These are phyloP conservation scores for Rhodophaea formosa DNA, from an alignment of 2,888 invertebrate genomes.

Conservation along the genomic window DNA sequence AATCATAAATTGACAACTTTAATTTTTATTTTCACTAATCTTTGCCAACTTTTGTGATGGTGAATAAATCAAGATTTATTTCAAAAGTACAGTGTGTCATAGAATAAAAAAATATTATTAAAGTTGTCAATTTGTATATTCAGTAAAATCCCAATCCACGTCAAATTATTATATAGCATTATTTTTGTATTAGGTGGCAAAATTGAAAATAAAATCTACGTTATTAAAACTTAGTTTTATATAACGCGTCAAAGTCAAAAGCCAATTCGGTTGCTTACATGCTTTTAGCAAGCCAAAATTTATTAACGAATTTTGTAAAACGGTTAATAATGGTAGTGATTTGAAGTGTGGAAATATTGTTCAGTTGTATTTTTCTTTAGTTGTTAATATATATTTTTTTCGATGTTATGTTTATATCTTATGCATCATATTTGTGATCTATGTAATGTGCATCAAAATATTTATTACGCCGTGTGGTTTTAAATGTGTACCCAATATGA, in stretches of 20 bases:
- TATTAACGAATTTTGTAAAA: neutral
- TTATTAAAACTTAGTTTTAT: constrained; percentile 6
- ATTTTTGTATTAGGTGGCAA: neutral
- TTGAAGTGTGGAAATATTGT: neutral
- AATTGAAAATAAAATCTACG: neutral
- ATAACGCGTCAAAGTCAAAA: constrained; percentile 2
- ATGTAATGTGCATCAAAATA: neutral
- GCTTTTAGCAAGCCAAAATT: neutral
- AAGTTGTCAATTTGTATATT: neutral
- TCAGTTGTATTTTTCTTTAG: neutral
- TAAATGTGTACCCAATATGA: neutral
- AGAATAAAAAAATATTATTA: neutral
- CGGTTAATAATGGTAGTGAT: neutral
- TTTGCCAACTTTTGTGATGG: no score
- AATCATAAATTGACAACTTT: neutral
- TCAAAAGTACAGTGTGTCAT: no score
- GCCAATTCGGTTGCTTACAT: constrained; percentile 7
- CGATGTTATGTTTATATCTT: neutral
- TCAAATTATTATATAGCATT: neutral
- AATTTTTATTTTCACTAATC: neutral
- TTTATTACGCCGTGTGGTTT: neutral
- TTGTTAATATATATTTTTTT: no score
- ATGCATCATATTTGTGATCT: neutral
- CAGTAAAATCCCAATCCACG: neutral
- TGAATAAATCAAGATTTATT: no score